phyloP scores from a whole-genome alignment of 2,113 vertebrate genomes.

The Calidris pugnax region DNA sequence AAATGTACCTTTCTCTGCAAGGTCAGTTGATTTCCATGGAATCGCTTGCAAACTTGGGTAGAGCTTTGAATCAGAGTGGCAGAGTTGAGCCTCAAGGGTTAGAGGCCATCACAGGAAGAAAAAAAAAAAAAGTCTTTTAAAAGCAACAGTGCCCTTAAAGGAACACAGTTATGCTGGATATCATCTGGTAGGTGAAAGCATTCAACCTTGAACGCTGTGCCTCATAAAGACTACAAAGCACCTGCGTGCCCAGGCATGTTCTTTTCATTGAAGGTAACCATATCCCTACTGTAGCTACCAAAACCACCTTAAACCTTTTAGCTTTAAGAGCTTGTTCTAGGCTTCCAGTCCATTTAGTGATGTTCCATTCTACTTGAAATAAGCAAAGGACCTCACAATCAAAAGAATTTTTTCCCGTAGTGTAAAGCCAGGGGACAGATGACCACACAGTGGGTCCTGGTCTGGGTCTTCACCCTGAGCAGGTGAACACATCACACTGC shows the following conservation, averaged over 20 bases:
- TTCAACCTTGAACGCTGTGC: not conserved
- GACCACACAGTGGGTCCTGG: not conserved
- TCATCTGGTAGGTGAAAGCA: not conserved
- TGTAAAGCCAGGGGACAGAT: not conserved
- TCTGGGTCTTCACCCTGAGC: not conserved
- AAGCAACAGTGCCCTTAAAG: not conserved
- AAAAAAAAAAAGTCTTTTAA: not conserved
- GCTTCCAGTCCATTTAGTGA: not conserved
- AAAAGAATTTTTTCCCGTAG: not conserved
- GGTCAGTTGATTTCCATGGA: not conserved
- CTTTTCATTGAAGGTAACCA: not conserved
- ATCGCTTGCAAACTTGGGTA: not conserved
- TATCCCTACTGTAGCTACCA: not conserved
- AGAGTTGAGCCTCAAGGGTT: not conserved
- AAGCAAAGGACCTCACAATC: not conserved
- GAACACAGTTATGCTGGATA: not conserved
- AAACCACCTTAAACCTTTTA: not conserved
- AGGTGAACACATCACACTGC: not conserved
- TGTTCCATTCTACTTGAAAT: not conserved
- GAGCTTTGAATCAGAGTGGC: not conserved
- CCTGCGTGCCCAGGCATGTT: not conserved
- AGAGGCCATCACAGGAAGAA: not conserved
- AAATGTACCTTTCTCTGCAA: not conserved
- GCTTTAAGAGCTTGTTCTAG: not conserved
- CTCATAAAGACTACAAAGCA: not conserved